Conservation (phyloP, 2,888 invertebrate genomes). For the Cantharis lateralis region DNA sequence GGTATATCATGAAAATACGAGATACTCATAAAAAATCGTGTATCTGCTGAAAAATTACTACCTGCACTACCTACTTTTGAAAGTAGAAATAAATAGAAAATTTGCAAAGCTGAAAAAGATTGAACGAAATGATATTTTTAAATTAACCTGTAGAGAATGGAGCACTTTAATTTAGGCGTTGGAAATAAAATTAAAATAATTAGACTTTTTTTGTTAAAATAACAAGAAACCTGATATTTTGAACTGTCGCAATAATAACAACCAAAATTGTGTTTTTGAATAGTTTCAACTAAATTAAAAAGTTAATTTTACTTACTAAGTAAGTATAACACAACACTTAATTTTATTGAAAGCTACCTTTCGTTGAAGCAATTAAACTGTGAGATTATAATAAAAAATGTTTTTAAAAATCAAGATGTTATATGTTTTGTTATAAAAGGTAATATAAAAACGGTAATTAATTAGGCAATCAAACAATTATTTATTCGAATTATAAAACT, state of each 20-base stretch:
- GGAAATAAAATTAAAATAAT: neutral
- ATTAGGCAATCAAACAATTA: too few species aligned
- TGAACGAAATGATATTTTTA: neutral
- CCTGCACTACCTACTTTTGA: neutral
- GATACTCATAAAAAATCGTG: neutral
- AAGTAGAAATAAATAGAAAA: neutral
- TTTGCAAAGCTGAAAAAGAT: neutral
- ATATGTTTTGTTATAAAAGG: neutral
- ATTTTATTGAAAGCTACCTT: neutral
- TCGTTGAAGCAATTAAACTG: neutral
- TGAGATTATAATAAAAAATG: neutral
- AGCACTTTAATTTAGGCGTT: too few species aligned
- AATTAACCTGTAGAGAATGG: neutral
- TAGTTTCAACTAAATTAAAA: neutral
- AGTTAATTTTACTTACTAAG: neutral
- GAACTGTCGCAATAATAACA: neutral
- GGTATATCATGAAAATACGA: neutral
- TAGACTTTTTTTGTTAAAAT: neutral
- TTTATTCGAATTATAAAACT: neutral
- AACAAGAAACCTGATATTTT: neutral
- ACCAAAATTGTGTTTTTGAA: neutral
- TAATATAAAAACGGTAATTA: neutral
- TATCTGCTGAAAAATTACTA: neutral
- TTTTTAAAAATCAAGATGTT: neutral
- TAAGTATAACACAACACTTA: neutral